Evolutionary conservation across 2,113 vertebrate species (phyloP).

Genomic region (Forbesichthys papilliferus): DNA sequence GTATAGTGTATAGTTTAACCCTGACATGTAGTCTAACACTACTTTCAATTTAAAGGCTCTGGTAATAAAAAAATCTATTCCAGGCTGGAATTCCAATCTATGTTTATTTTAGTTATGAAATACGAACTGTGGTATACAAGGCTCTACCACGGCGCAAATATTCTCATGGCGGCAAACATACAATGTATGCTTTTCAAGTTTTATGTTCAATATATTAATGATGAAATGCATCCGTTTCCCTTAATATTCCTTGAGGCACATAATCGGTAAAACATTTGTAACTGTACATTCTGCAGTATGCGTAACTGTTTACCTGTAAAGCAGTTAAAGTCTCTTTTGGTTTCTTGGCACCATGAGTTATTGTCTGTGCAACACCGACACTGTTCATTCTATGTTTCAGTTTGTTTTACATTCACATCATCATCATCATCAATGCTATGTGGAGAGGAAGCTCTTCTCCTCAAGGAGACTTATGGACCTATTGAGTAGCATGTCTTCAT

Average conservation of each 20-base stretch:
- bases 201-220: not conserved
- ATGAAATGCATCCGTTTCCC: not conserved
- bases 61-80: conserved; percentile 14
- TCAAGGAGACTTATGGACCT: conserved; percentile 91
- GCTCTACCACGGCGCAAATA: conserved; percentile 8
- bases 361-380: conserved; percentile 32
- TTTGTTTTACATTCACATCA: conserved; percentile 20
- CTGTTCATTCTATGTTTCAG: not conserved
- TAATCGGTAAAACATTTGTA: conserved; percentile 27
- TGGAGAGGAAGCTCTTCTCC: conserved; percentile 73
- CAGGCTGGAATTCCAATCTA: conserved; percentile 13
- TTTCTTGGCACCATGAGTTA: conserved; percentile 23
- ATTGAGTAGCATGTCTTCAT: conserved; percentile 81
- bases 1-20: conserved; percentile 3
- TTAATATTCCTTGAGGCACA: conserved; percentile 54
- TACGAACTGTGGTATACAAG: conserved; percentile 19
- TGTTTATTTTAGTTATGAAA: conserved; percentile 36
- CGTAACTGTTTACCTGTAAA: conserved; percentile 1
- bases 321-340: not conserved
- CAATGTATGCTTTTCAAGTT: conserved; percentile 24
- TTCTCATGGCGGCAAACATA: not conserved
- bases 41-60: conserved; percentile 6
- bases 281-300: not conserved
- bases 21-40: conserved; percentile 26
- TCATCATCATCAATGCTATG: not conserved